Evolutionary conservation across 2,797 vertebrate genomes (phyloP).

Genomic region (Eulemur rubriventer): DNA sequence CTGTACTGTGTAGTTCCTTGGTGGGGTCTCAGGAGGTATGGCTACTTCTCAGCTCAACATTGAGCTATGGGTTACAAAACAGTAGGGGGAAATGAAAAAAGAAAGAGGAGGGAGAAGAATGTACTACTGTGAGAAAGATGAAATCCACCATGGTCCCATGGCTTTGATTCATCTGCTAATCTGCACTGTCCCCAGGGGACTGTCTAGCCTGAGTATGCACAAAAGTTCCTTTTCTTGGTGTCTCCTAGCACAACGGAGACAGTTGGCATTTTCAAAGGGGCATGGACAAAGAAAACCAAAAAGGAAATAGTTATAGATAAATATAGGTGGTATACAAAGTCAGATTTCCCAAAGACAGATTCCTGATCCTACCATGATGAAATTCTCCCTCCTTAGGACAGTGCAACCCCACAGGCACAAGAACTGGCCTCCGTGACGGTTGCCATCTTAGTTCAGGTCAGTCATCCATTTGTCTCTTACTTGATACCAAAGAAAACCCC

Average conservation of each 20-base stretch:
- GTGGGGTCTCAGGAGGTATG: background rate
- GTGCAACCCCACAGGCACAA: accelerated
- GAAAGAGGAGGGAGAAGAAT: background rate
- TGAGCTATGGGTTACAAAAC: background rate
- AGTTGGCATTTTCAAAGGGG: background rate
- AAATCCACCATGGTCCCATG: accelerated
- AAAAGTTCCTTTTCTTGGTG: background rate
- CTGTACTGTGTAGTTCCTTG: background rate
- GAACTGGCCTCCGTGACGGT: accelerated
- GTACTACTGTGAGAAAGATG: background rate
- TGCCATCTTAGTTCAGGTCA: background rate
- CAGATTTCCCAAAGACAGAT: background rate
- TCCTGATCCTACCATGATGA: background rate
- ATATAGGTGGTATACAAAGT: background rate
- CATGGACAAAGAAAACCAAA: background rate
- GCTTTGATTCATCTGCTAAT: background rate
- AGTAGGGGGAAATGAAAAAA: background rate
- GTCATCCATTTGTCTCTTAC: background rate
- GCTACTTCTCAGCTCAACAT: background rate
- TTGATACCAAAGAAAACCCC: background rate
- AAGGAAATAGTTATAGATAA: background rate
- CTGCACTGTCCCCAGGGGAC: background rate
- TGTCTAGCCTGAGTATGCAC: background rate
- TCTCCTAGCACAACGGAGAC: background rate
- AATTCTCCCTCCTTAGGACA: accelerated